Conservation (phyloP, 2,888 invertebrate genomes). For the Helicoverpa assulta region DNA sequence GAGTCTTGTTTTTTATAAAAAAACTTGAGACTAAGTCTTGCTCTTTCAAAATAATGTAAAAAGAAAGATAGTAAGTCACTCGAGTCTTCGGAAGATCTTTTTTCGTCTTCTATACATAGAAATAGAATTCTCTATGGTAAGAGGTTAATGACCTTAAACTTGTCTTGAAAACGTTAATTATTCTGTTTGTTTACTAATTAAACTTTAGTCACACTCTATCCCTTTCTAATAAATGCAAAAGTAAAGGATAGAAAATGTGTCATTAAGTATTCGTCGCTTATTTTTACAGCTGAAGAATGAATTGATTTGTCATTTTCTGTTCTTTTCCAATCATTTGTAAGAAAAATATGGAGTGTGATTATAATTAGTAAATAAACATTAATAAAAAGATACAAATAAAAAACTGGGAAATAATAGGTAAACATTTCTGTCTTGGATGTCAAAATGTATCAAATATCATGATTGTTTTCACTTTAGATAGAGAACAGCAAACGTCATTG, state of each 20-base stretch:
- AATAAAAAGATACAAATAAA: too few species aligned
- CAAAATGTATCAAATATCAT: too few species aligned
- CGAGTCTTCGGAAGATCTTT: slow-evolving; percentile 4
- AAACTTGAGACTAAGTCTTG: slow-evolving; percentile 5
- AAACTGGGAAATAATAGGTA: too few species aligned
- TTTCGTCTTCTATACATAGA: slow-evolving; percentile 25
- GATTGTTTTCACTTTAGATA: not conserved
- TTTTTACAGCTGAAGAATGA: too few species aligned
- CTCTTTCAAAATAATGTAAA: slow-evolving; percentile 15
- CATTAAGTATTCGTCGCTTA: not conserved
- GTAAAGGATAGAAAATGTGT: not conserved
- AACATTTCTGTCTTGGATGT: too few species aligned
- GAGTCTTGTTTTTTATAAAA: not conserved
- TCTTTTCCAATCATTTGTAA: not conserved
- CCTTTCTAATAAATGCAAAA: not conserved
- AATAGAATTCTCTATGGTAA: not conserved
- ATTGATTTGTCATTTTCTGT: not conserved
- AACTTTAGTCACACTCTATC: not conserved
- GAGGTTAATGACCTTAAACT: slow-evolving; percentile 2
- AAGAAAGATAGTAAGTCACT: slow-evolving; percentile 13
- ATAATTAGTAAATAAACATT: not conserved
- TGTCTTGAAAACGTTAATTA: not conserved
- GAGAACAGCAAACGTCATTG: slow-evolving; percentile 1
- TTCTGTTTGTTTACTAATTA: slow-evolving; percentile 1
- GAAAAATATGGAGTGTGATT: not conserved